Conservation (phyloP, 2,888 invertebrate genomes). For the Sceliomorpha sp. region DNA sequence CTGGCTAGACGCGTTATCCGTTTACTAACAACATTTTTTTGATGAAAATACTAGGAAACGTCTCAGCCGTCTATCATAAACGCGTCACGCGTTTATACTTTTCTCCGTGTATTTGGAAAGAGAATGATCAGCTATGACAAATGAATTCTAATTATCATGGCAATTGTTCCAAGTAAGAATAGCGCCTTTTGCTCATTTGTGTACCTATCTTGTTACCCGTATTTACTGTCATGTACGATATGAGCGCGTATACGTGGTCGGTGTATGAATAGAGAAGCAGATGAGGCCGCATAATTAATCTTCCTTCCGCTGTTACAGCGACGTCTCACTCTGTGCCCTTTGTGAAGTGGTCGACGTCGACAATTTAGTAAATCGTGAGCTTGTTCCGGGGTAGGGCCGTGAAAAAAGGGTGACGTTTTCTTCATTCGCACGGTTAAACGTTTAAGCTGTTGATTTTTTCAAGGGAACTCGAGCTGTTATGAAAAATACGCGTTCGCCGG, state of each 20-base stretch:
- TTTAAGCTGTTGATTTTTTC: slow-evolving; percentile 43
- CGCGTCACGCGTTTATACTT: no score
- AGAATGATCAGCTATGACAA: no score
- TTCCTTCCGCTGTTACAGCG: slow-evolving; percentile 52
- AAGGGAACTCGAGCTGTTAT: slow-evolving; percentile 31
- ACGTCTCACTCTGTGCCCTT: slow-evolving; percentile 51
- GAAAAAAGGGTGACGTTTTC: slow-evolving; percentile 48
- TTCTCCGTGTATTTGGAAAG: no score
- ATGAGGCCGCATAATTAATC: slow-evolving; percentile 57
- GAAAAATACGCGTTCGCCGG: slow-evolving; percentile 26
- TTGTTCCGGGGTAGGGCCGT: slow-evolving; percentile 38
- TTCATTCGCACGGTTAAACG: slow-evolving; percentile 46
- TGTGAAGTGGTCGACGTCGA: slow-evolving; percentile 54
- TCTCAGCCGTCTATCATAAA: no score
- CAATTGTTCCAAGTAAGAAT: slow-evolving; percentile 45
- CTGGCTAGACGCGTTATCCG: no score
- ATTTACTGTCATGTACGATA: slow-evolving; percentile 55
- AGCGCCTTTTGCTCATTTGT: slow-evolving; percentile 54
- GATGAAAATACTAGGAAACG: no score
- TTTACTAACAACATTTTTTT: no score
- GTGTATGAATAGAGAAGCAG: slow-evolving; percentile 57
- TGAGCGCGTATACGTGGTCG: slow-evolving; percentile 44
- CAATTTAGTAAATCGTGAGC: slow-evolving; percentile 50
- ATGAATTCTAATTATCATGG: slow-evolving; percentile 48
- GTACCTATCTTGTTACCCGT: slow-evolving; percentile 55